These are phyloP conservation scores for Falco punctatus DNA, from an alignment of 2,113 vertebrate genomes.

Conservation along the genomic window DNA sequence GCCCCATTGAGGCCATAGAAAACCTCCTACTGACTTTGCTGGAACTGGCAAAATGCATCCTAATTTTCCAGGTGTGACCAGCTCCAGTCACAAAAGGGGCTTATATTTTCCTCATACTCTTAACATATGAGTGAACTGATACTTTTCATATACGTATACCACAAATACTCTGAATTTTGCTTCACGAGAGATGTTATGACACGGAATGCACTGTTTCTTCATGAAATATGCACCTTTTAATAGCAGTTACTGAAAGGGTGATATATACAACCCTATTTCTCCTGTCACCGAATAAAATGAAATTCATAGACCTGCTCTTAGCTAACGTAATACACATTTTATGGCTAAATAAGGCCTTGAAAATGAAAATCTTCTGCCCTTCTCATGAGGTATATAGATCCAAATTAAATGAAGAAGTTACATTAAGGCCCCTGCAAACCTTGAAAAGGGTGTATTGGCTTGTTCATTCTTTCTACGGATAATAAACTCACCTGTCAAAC, in stretches of 20 bases:
- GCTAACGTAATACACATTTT: slow-evolving; percentile 12
- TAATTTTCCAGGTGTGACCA: slow-evolving; percentile 38
- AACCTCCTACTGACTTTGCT: background rate
- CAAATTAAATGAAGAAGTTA: slow-evolving; percentile 45
- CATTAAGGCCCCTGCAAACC: slow-evolving; percentile 42
- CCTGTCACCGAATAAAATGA: slow-evolving; percentile 45
- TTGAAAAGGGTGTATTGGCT: slow-evolving; percentile 36
- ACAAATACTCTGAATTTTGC: background rate
- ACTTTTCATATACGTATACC: background rate
- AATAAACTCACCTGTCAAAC: background rate
- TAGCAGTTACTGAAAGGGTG: slow-evolving; percentile 16
- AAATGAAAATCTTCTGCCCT: slow-evolving; percentile 57
- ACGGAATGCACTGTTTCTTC: slow-evolving; percentile 5
- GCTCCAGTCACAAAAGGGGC: background rate
- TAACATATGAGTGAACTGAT: background rate
- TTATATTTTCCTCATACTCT: background rate
- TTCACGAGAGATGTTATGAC: background rate
- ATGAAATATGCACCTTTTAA: slow-evolving; percentile 21
- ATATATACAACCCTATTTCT: slow-evolving; percentile 1
- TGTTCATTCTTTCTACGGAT: background rate
- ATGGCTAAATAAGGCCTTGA: slow-evolving; percentile 52
- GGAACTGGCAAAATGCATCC: slow-evolving; percentile 2
- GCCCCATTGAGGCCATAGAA: background rate
- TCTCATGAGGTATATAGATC: slow-evolving; percentile 37
- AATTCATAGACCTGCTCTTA: slow-evolving; percentile 49